Percentiles rank a stretch among this genome's conserved stretches.
phyloP scores from a whole-genome alignment of 2,113 vertebrate species.

The Strigops habroptila region DNA sequence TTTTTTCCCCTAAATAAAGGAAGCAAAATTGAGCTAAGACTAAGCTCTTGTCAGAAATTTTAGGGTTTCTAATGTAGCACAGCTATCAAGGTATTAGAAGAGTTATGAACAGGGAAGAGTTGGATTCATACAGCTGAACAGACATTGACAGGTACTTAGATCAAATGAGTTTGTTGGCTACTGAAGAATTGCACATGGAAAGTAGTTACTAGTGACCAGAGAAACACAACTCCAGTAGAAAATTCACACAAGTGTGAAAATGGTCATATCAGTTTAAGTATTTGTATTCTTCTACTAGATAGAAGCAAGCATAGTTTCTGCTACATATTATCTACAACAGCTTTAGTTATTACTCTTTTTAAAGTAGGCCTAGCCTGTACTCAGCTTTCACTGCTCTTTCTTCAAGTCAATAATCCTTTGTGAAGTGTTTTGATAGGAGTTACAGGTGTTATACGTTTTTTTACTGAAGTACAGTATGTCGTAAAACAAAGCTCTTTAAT shows the following conservation, averaged over 20 bases:
- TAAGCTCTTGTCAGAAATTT: background rate
- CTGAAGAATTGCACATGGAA: background rate
- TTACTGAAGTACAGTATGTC: background rate
- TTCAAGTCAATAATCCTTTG: background rate
- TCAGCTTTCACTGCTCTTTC: background rate
- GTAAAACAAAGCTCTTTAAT: background rate
- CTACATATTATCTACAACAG: background rate
- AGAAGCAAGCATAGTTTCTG: background rate
- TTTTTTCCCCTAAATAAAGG: background rate
- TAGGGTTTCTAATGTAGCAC: background rate
- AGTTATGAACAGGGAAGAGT: background rate
- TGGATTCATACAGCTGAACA: background rate
- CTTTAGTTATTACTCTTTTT: background rate
- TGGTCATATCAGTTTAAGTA: background rate
- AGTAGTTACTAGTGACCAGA: background rate
- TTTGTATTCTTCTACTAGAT: background rate
- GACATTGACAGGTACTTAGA: background rate
- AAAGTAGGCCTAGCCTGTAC: background rate
- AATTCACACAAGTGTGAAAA: background rate
- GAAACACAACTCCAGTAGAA: background rate
- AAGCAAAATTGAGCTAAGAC: background rate
- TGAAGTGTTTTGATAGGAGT: background rate
- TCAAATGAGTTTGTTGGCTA: background rate
- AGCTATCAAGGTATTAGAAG: background rate
- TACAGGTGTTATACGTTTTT: background rate